These are phyloP conservation scores for Tinea pellionella DNA, from an alignment of 2,888 invertebrate species.

Conservation along the genomic window DNA sequence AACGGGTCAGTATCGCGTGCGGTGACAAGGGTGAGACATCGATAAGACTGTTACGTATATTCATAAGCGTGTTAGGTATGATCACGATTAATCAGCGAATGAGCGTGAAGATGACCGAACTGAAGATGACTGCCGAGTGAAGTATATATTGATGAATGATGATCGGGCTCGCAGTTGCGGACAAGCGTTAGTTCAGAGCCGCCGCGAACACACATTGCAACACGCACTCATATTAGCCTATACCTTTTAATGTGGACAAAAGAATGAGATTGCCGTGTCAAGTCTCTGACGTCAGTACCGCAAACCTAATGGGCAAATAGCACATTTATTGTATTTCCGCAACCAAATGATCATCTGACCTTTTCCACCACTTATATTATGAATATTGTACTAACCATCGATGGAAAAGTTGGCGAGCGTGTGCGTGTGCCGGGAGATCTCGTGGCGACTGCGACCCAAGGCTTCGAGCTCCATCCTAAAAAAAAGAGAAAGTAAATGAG, in stretches of 20 bases:
- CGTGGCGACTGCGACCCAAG: constrained; percentile 66
- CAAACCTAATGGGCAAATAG: constrained; percentile 65
- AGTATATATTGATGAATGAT: constrained; percentile 5
- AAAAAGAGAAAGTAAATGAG: constrained; percentile 16
- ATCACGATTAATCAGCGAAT: constrained; percentile 19
- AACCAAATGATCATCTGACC: not conserved
- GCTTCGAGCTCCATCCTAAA: constrained; percentile 80
- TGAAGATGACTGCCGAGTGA: constrained; percentile 15
- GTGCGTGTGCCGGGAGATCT: constrained; percentile 48
- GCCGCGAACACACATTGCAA: constrained; percentile 34
- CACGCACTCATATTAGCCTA: constrained; percentile 64
- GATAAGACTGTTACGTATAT: constrained; percentile 16
- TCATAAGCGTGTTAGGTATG: constrained; percentile 45
- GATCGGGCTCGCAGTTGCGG: not conserved
- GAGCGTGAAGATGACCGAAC: not conserved
- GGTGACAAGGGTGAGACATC: not conserved
- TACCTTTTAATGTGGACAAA: constrained; percentile 65
- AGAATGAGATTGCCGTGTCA: constrained; percentile 64
- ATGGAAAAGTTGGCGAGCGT: constrained; percentile 55
- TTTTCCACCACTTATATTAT: not conserved
- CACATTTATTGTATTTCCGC: constrained; percentile 19
- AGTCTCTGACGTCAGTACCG: constrained; percentile 68
- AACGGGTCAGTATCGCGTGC: not conserved
- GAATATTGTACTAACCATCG: constrained; percentile 35
- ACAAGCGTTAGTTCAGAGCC: constrained; percentile 22